These are phyloP conservation scores for Lethocerus indicus DNA, from an alignment of 1,140 invertebrate species.

Conservation along the genomic window DNA sequence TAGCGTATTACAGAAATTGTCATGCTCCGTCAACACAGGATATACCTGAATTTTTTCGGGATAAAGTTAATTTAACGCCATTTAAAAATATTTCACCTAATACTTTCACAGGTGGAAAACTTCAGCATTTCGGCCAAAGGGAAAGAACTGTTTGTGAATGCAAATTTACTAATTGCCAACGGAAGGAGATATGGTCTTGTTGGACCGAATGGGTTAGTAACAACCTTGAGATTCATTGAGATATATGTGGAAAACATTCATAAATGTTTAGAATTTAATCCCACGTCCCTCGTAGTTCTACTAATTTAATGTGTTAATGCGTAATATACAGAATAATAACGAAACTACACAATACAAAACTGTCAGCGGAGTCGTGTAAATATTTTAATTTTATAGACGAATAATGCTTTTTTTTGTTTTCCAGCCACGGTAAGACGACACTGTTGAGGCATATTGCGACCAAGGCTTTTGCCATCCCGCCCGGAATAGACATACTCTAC, in stretches of 20 bases:
- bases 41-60: not conserved
- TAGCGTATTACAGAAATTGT: no score
- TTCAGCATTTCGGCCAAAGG: constrained; percentile 96
- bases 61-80: not conserved
- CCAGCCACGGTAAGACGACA: constrained; percentile 96
- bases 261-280: no score
- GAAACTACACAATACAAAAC: no score
- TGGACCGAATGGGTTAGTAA: constrained; percentile 82
- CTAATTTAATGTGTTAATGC: no score
- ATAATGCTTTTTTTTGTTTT: constrained; percentile 16
- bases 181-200: constrained; percentile 93
- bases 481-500: constrained; percentile 91
- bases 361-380: no score
- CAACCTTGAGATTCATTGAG: no score
- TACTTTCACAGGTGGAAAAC: constrained; percentile 51
- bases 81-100: not conserved
- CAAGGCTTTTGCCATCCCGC: constrained; percentile 79
- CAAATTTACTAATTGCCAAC: constrained; percentile 82
- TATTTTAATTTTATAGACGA: no score
- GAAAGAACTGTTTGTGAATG: constrained; percentile 95
- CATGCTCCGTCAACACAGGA: no score
- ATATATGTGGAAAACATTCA: no score
- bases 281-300: no score
- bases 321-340: constrained; percentile 8
- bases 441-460: constrained; percentile 82